Conservation (phyloP, 2,888 invertebrate species). For the Volucella inflata region DNA sequence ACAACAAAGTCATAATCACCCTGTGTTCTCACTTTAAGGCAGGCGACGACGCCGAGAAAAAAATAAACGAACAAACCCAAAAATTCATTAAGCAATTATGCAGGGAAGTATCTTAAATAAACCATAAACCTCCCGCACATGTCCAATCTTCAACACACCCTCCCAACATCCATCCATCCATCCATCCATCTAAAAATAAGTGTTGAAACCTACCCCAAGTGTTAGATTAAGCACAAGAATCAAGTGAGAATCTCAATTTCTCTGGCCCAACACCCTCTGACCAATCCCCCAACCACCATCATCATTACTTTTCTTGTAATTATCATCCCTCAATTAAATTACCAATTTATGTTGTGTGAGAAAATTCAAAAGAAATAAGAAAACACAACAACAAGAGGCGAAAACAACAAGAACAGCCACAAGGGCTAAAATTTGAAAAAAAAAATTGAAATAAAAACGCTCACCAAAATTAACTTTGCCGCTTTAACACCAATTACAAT, state of each 20-base stretch:
- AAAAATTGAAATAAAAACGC: slow-evolving; percentile 71
- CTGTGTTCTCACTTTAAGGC: neutral
- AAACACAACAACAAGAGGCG: slow-evolving; percentile 46
- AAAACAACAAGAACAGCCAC: slow-evolving; percentile 51
- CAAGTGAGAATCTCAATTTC: slow-evolving; percentile 23
- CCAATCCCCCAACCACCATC: neutral
- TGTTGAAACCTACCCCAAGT: slow-evolving; percentile 61
- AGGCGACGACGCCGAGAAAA: neutral
- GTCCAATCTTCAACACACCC: neutral
- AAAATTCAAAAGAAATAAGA: slow-evolving; percentile 38
- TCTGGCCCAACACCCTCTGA: neutral
- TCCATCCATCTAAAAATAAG: neutral
- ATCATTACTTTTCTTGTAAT: slow-evolving; percentile 42
- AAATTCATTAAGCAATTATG: slow-evolving; percentile 59
- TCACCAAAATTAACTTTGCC: slow-evolving; percentile 80
- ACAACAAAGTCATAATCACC: slow-evolving; percentile 40
- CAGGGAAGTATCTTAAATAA: neutral
- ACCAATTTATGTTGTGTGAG: slow-evolving; percentile 62
- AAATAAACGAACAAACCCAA: neutral
- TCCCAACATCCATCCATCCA: slow-evolving; percentile 21
- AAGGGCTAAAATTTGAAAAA: slow-evolving; percentile 10
- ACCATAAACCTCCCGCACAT: neutral
- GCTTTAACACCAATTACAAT: slow-evolving; percentile 84
- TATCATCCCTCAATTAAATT: slow-evolving; percentile 74
- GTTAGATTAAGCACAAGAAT: slow-evolving; percentile 34